Base-by-base conservation (phyloP, 2,888 invertebrate genomes). In the Reticulitermes lucifugus region DNA sequence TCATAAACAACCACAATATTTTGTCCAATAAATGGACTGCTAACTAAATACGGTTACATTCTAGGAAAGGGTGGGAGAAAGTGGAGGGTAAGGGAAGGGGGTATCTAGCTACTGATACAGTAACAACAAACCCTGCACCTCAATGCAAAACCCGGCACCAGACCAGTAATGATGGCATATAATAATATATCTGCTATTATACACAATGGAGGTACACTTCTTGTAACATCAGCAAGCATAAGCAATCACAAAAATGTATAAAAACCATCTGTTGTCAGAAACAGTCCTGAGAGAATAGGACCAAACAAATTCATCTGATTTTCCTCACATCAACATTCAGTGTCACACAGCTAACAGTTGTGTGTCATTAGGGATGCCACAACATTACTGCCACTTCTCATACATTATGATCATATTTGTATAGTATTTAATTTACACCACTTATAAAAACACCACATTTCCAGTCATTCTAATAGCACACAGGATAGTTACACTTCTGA, bases 61-160 rank as follows among this genome's bases (percentile, higher is more conserved):
- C n/a, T n/a, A n/a, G 25, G 65, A 25, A 65, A 9, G 25, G 25
- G 12, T 55, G 4, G 55, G 65, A 65, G 65, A 35, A 35, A 35
- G 35, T 35, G 35, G 35, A 25, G 65, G 65, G 25, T 10, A 22
- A 2, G 35, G 75, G 46, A 43, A 77, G 77, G 12, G 73, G 77
- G 29, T 70, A 25, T n/a, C 65, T 70, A 79, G 55, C 84, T 84
- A 84, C 79, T 41, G 46, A 65, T 70, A 59, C 79, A 84, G 84
- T 79, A 84, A 84, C 84, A 84, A 79, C 60, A 80, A 79, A 79
- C 84, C 83, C 41, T 55, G 79, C 84, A 84, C 84, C 84, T 79
- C 84, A 35, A 70, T 79, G 65, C 77, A 79, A 84, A 84, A 79
- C 79, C 65, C 79, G 70, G 79, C 79, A 79, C 60, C 84, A 55